These are phyloP conservation scores for Drosophila subquinaria DNA, from an alignment of 2,888 invertebrate genomes.

Conservation along the genomic window DNA sequence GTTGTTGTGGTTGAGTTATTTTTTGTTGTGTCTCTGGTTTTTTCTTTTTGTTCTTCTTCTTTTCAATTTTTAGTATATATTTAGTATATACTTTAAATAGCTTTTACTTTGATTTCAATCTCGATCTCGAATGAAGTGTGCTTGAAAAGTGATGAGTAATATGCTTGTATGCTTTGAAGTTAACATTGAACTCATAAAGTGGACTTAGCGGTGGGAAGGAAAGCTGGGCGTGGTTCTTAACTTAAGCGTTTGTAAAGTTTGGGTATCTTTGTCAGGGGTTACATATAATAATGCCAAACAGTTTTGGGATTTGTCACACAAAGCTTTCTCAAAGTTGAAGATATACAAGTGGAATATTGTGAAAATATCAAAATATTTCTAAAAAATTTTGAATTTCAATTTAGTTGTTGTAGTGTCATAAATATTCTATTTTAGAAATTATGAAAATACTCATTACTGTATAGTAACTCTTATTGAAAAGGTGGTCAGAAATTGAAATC, in stretches of 20 bases:
- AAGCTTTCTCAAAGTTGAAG: constrained; percentile 63
- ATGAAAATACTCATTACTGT: too few species aligned
- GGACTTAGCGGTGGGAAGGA: constrained; percentile 5
- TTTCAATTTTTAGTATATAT: constrained; percentile 40
- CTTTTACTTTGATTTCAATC: constrained; percentile 39
- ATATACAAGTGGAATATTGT: constrained; percentile 21
- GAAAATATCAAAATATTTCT: constrained; percentile 5
- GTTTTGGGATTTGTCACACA: background rate
- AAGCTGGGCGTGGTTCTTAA: constrained; percentile 30
- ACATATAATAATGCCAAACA: constrained; percentile 49
- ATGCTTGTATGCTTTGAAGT: constrained; percentile 67
- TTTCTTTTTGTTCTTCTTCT: constrained; percentile 12
- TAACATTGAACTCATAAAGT: constrained; percentile 59
- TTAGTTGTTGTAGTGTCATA: background rate
- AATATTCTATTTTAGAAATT: background rate
- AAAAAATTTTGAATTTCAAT: background rate
- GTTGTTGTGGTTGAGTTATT: constrained; percentile 18
- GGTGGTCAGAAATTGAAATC: too few species aligned
- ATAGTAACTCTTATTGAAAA: too few species aligned
- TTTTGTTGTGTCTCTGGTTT: constrained; percentile 16
- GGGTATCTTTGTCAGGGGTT: constrained; percentile 33
- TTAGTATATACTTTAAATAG: constrained; percentile 50
- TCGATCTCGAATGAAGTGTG: constrained; percentile 69
- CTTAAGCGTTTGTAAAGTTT: constrained; percentile 34
- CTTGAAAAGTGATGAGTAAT: constrained; percentile 69